Base-by-base conservation (phyloP, 2,113 vertebrate species). In the Felis catus region DNA sequence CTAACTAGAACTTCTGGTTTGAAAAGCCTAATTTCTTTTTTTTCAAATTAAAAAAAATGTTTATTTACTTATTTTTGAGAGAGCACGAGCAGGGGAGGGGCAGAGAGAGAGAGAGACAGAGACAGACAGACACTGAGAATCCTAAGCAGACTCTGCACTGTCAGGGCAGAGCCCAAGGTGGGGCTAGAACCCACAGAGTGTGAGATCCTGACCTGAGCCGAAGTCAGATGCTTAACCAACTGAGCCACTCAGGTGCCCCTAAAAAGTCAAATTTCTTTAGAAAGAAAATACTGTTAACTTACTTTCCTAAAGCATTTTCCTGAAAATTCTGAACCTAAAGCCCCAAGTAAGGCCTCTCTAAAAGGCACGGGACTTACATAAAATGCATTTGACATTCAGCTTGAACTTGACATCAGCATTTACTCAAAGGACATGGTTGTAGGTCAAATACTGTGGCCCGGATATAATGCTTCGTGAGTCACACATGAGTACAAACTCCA, bases 401-500 rank as follows among this genome's bases (percentile, higher is more conserved):
- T 91, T 97, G 88, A 96, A 83, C 45, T 41, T 97, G 95, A 97
- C 73, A 31, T n/a, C 61, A 82, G 94, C 9, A 0, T 71, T 91
- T 94, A 96, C 53, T 95, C 74, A 93, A 94, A 98, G 95, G 86
- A 93, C 94, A 63, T 19, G 16, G 71, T 15, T 93, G 74, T 92
- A 94, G 93, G 92, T 96, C 95, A 98, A 90, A 90, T 31, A 80
- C 48, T 78, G 45, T 96, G 91, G 95, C 92, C 95, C 48, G 66
- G 14, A 63, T 88, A 2, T 82, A 65, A 74, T 74, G 83, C 58
- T 92, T 94, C 90, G 79, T 71, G 66, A 96, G 90, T 86, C 95
- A 95, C 74, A 89, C 21, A 78, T 41, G 16, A 80, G 96, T 84
- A 89, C 97, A 97, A 97, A 98, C 48, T 98, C 93, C 94, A 91